These are phyloP conservation scores for Campoletis sonorensis DNA, from an alignment of 1,140 invertebrate genomes.

Conservation along the genomic window DNA sequence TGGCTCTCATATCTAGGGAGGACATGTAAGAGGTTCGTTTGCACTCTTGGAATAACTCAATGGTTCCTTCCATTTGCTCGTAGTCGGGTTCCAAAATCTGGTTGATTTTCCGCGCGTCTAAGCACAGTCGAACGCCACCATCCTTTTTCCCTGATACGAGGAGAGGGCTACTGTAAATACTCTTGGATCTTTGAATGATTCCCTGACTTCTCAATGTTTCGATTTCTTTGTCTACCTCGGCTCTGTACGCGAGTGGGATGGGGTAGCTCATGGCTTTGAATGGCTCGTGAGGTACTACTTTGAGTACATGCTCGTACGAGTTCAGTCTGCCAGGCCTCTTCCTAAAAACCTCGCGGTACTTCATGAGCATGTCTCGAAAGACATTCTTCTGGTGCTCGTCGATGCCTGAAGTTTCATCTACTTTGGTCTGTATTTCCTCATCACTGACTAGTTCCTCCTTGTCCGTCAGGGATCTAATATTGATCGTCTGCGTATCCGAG, in stretches of 20 bases:
- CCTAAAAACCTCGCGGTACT: not conserved
- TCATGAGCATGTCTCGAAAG: not conserved
- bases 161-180: constrained; percentile 22
- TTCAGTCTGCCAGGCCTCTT: not conserved
- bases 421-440: too few relatives aligned
- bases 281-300: not conserved
- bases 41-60: constrained; percentile 59
- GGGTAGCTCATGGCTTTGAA: constrained; percentile 42
- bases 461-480: too few relatives aligned
- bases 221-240: constrained; percentile 23
- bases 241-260: constrained; percentile 15
- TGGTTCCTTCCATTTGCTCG: constrained; percentile 58
- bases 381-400: not conserved
- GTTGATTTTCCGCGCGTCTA: constrained; percentile 34
- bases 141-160: constrained; percentile 16
- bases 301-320: constrained; percentile 23
- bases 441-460: too few relatives aligned
- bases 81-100: constrained; percentile 56
- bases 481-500: too few relatives aligned
- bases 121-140: constrained; percentile 17
- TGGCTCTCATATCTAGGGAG: constrained; percentile 25
- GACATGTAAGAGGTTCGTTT: constrained; percentile 18
- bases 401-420: not conserved
- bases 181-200: constrained; percentile 18
- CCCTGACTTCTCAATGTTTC: constrained; percentile 51